phyloP scores from a whole-genome alignment of 2,797 vertebrate species.

The Coreius guichenoti region DNA sequence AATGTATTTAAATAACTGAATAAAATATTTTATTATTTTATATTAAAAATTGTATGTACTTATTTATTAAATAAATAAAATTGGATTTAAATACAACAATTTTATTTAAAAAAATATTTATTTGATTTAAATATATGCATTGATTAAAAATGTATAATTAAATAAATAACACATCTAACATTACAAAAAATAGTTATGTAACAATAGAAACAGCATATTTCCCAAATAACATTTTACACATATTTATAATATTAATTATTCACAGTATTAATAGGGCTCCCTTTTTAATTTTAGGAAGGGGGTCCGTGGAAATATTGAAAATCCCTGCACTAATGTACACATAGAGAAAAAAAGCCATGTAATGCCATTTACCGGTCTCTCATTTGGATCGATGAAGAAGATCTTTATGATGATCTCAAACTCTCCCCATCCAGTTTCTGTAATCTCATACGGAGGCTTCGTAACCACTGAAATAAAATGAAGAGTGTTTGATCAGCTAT shows the following conservation, averaged over 20 bases:
- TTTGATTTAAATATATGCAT: not conserved
- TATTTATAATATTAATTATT: not conserved
- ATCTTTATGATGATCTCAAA: slow-evolving; percentile 99
- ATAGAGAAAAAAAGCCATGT: not conserved
- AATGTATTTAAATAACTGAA: not conserved
- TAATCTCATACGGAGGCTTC: slow-evolving; percentile 98
- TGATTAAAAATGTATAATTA: too few species aligned
- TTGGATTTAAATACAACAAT: not conserved
- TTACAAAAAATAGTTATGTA: not conserved
- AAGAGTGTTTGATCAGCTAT: not conserved
- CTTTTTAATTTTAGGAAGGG: not conserved
- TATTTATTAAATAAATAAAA: not conserved
- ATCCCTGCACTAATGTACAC: not conserved
- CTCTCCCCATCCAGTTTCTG: slow-evolving; percentile 98
- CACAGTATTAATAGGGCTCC: not conserved
- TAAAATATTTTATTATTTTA: too few species aligned
- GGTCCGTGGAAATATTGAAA: not conserved
- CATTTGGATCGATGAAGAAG: slow-evolving; percentile 98
- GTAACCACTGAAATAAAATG: slow-evolving; percentile 85
- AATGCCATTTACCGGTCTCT: slow-evolving; percentile 89
- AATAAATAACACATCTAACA: not conserved
- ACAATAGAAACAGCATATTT: not conserved
- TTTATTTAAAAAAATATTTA: not conserved
- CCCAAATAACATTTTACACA: too few species aligned
- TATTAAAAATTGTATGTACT: too few species aligned